Conservation (phyloP, 2,797 vertebrate genomes). For the Bufotes viridis region DNA sequence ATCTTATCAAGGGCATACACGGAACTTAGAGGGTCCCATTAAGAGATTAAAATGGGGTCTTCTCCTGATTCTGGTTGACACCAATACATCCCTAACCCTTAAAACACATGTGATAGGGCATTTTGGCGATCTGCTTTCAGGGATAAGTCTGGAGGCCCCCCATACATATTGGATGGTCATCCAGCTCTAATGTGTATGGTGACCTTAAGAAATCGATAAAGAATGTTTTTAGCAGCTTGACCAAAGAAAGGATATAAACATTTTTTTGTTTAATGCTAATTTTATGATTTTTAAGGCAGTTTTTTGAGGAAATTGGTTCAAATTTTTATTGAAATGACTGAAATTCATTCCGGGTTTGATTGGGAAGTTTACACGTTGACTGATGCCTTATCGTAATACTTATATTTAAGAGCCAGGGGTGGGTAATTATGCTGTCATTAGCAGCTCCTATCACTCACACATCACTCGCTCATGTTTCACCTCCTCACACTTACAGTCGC, state of each 20-base stretch:
- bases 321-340: neutral
- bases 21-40: too few relatives aligned
- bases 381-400: neutral
- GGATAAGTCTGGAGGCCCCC: too few relatives aligned
- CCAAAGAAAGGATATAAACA: neutral
- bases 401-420: neutral
- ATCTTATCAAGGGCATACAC: neutral
- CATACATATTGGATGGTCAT: too few relatives aligned
- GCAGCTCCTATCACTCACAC: neutral
- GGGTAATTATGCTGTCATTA: conserved; percentile 14
- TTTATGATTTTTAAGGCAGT: neutral
- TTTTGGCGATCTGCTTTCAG: too few relatives aligned
- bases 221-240: neutral
- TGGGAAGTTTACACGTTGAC: neutral
- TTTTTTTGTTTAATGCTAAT: neutral
- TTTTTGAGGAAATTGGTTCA: neutral
- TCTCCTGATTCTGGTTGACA: too few relatives aligned
- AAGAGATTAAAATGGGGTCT: too few relatives aligned
- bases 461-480: conserved; percentile 27
- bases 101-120: too few relatives aligned
- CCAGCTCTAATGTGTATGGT: too few relatives aligned
- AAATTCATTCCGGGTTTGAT: neutral
- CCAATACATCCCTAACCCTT: too few relatives aligned
- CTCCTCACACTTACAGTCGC: neutral
- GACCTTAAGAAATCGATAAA: neutral